Base-by-base conservation (phyloP, 2,797 vertebrate genomes). In the Sitta carolinensis region DNA sequence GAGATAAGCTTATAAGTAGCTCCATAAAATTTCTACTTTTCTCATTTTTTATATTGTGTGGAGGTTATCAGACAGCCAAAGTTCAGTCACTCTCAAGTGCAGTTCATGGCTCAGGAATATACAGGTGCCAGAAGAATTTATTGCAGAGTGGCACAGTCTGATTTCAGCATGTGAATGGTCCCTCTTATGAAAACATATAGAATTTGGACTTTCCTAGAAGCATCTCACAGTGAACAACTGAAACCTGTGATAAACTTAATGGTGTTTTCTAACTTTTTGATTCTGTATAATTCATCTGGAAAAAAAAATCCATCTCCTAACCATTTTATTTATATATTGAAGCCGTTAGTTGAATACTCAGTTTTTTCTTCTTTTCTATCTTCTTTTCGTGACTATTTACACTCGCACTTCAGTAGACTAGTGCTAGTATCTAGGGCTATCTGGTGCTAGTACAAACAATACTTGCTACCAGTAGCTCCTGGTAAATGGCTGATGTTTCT, bases 1-100 rank as follows among this genome's bases (percentile, higher is more conserved):
- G 75, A 94, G 78, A 91, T 94, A 96, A 97, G 90, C 87, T 90
- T 93, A 29, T 94, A 94, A 95, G 70, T 67, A 90, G 83, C 34
- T 94, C 61, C 63, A 74, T 88, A 94, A 91, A 88, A 90, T 84
- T 91, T 79, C 77, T 73, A 34, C 74, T 91, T 88, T 43, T 79
- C 87, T 91, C 83, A 69, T 95, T 91, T 88, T 70, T 88, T 48
- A 32, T 52, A 84, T 79, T 95, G 74, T 93, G 36, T 2, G 0
- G 52, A 90, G 89, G 93, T 95, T 97, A 96, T 97, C 95, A 84
- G 70, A 7, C 85, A 94, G 70, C 16, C 61, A 90, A 90, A 91
- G 89, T 86, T 95, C 95, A 93, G 77, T 73, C 63, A 68, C 45
- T 76, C 47, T 86, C 45, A 88, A 91, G 54, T 38, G 42, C 66